Evolutionary conservation across 1,140 invertebrate genomes (phyloP).

Genomic region (Philopotamus ludificatus): DNA sequence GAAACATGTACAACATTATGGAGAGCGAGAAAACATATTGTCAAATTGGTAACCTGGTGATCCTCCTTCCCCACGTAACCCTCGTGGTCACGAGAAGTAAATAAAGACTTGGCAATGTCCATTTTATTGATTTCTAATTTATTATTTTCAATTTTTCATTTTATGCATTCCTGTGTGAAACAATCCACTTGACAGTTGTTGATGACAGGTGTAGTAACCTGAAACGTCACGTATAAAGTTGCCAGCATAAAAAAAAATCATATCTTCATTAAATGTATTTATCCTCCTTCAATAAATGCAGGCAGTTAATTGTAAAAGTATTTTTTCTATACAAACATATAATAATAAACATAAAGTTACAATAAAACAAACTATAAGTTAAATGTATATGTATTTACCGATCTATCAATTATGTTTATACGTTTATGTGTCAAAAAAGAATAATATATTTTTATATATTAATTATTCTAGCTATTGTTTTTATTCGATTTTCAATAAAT

Average conservation of each 20-base stretch:
- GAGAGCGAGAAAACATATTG: neutral
- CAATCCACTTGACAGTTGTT: neutral
- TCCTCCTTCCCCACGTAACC: conserved; percentile 84
- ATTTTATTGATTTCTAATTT: conserved; percentile 59
- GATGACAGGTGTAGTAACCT: neutral
- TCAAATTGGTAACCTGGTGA: conserved; percentile 63
- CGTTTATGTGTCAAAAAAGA: too few relatives aligned
- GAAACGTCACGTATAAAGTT: neutral
- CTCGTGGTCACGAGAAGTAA: conserved; percentile 79
- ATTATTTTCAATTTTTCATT: too few relatives aligned
- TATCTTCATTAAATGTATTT: too few relatives aligned
- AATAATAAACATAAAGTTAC: neutral
- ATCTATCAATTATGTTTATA: too few relatives aligned
- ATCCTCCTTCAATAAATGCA: too few relatives aligned
- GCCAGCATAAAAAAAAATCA: neutral
- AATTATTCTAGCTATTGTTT: too few relatives aligned
- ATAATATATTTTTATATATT: too few relatives aligned
- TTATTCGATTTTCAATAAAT: too few relatives aligned
- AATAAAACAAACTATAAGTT: too few relatives aligned
- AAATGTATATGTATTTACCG: too few relatives aligned
- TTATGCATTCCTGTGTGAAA: neutral
- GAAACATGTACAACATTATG: too few relatives aligned
- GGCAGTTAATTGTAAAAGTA: neutral
- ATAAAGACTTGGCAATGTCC: conserved; percentile 85
- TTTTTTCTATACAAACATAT: neutral